phyloP scores from a whole-genome alignment of 1,140 invertebrate genomes.

The Pogonomyrmex californicus region DNA sequence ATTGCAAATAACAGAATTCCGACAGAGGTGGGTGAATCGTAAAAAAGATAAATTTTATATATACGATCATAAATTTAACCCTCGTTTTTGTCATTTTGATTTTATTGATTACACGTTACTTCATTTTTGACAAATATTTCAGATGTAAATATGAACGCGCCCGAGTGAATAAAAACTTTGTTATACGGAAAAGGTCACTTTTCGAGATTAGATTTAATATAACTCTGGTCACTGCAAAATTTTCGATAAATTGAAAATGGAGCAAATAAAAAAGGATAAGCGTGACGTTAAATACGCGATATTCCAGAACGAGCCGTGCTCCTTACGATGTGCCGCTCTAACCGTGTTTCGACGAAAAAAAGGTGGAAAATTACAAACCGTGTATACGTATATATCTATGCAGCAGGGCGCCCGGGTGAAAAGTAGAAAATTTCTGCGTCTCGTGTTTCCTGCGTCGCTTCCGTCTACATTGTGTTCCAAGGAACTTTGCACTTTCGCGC shows the following conservation, averaged over 20 bases:
- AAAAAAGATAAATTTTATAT: neutral
- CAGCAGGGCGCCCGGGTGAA: constrained; percentile 3
- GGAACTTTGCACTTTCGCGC: constrained; percentile 58
- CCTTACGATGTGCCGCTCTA: neutral
- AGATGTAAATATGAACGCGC: constrained; percentile 24
- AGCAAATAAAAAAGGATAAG: neutral
- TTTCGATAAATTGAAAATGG: constrained; percentile 36
- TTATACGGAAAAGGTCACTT: neutral
- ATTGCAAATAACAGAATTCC: neutral
- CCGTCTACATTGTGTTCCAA: constrained; percentile 53
- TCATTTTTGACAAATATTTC: too few relatives aligned
- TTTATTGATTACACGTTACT: constrained; percentile 5
- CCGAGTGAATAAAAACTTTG: constrained; percentile 12
- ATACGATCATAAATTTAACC: neutral
- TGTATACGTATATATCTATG: constrained; percentile 32
- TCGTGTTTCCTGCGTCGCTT: constrained; percentile 50
- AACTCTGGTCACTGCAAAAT: constrained; percentile 2
- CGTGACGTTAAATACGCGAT: neutral
- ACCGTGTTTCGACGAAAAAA: constrained; percentile 34
- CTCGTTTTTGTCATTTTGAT: neutral
- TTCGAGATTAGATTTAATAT: neutral
- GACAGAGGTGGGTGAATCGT: neutral
- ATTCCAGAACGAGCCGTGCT: neutral
- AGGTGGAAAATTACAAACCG: constrained; percentile 26
- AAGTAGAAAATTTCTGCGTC: constrained; percentile 62